phyloP scores from a whole-genome alignment of 2,113 vertebrate species.

The Oreocharis arfaki region DNA sequence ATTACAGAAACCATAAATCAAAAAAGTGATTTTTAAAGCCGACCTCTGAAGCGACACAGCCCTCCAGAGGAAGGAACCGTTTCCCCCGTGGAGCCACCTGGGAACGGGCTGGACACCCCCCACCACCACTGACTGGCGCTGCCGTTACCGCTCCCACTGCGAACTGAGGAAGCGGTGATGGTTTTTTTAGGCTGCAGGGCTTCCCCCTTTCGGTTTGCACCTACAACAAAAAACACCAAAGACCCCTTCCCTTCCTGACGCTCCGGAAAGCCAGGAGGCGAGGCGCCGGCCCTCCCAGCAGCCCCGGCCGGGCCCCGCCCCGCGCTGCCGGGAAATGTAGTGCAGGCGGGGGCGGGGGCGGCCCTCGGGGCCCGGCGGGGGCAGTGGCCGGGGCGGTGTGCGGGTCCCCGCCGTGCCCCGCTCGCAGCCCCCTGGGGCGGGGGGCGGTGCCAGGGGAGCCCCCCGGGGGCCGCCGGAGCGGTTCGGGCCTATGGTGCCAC shows the following conservation, averaged over 20 bases:
- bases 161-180: not conserved
- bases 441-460: not conserved
- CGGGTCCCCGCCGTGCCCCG: rapidly evolving
- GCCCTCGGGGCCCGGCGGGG: not conserved
- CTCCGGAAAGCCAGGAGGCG: not conserved
- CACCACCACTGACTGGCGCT: rapidly evolving
- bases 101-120: rapidly evolving
- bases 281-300: not conserved
- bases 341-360: not conserved
- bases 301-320: not conserved
- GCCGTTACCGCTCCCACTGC: not conserved
- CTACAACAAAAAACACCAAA: rapidly evolving
- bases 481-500: not conserved
- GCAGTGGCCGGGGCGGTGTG: rapidly evolving
- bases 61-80: not conserved
- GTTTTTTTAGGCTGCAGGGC: not conserved
- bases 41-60: not conserved
- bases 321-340: slow-evolving; percentile 28
- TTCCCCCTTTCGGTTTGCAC: not conserved
- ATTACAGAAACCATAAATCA: not conserved
- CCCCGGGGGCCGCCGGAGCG: not conserved
- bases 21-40: rapidly evolving
- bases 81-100: not conserved
- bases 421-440: not conserved
- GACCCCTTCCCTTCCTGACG: not conserved